Evolutionary conservation across 2,113 vertebrate species (phyloP), one percentile per base, ranked within the genome.

Genomic region (Neolamprologus fasciatus): DNA sequence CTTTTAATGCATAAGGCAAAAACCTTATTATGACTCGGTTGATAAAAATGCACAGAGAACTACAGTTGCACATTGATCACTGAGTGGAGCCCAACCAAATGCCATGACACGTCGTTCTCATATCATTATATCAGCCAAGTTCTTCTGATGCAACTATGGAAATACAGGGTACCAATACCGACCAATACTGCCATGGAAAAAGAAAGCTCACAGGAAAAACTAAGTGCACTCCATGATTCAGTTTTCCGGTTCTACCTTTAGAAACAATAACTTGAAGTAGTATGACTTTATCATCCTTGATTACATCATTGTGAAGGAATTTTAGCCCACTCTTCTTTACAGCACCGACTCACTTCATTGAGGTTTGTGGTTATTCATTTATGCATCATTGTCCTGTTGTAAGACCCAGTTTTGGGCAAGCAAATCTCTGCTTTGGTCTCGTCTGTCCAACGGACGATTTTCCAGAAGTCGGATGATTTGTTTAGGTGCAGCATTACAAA

Each of bases 51-150:
- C 17, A 23, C 4, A n/a, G 50, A 42, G 53, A 35, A 23, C 17
- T 53, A 17, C n/a, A 26, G 35, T 6, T 71, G 31, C n/a, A 0
- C 5, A 73, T 45, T 47, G 21, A 73, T 26, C 40, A 13, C 0
- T 45, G 40, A 73, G 68, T 26, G 13, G 21, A 28, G 21, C 68
- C 63, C 35, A 40, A 68, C 33, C 11, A 68, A 23, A 14, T 21
- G 1, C 35, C 21, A 4, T 3, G 21, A 16, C 21, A 73, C 4
- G 9, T 47, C 2, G 1, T 50, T 78, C 40, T 73, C 21, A n/a
- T 33, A 3, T 78, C 16, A 50, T 78, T 50, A 50, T 19, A n/a
- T n/a, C 45, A 78, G n/a, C 35, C 45, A 63, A 1, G 33, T 73
- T 73, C 37, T 5, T 26, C 37, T 45, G n/a, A 45, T 73, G 21